Base-by-base conservation (phyloP, 2,888 invertebrate genomes). In the Eubasilissa splendida region DNA sequence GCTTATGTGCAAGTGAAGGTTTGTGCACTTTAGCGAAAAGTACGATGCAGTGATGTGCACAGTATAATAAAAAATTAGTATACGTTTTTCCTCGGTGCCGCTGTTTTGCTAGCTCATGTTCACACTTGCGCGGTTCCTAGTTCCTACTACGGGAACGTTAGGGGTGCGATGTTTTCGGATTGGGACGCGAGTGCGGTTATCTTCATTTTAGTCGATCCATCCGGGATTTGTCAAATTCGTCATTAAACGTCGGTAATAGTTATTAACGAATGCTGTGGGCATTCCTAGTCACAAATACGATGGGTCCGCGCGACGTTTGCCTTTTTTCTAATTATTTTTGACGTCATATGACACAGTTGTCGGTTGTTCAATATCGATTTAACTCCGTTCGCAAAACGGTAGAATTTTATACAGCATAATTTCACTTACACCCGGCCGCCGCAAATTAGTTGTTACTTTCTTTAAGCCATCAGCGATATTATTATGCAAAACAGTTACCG, bases 151-250 rank as follows among this genome's bases (percentile, higher is more conserved):
- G 42, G 12, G 63, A 63, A 63, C 31, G 63, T 31, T 54, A 71
- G n/a, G 71, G 71, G 71, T 71, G 71, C 54, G 71, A 71, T 54
- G 56, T 71, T 71, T 33, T 53, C 54, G 71, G 56, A 31, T 33
- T 22, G 71, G 11, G 31, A 42, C 42, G 56, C 71, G 71, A 12
- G 54, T 42, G 71, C 71, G 52, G 52, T 68, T 68, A 50, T n/a
- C 68, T 68, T 68, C 68, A 68, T 68, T 68, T 68, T 5, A 68
- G 68, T 68, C 14, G n/a, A 50, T 50, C 50, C 3, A n/a, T 50
- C 50, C 5, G n/a, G 50, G 68, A 68, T 68, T 68, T 68, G 68
- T 50, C 42, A 50, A 68, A 50, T n/a, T 12, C 50, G n/a, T n/a
- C n/a, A 12, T 7, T 68, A 12, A 68, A n/a, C 60, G 22, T 22